Evolutionary conservation across 2,888 invertebrate species (phyloP), one percentile per base, ranked within the genome.

Genomic region (Drosophila buzzatii): DNA sequence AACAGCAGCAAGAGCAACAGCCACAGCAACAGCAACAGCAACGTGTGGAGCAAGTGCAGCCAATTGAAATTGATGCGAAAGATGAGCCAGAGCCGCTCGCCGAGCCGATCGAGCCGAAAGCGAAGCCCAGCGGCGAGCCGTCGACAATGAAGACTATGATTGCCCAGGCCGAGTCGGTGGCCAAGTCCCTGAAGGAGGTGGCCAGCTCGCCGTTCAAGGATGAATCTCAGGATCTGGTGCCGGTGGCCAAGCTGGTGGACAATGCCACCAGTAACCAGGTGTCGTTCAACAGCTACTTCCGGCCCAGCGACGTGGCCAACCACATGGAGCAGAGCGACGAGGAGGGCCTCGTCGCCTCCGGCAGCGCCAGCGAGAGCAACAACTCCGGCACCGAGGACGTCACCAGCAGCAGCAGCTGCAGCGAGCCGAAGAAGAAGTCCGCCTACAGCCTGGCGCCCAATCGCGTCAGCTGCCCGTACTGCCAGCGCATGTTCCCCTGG

Each of bases 381-480:
- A 96, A 96, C 85, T 97, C 97, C 16, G 97, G 97, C 73, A 96
- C 97, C 75, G 97, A 97, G 92, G 97, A 97, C 49, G 91, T 92
- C 4, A 86, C 89, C 47, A 84, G 89, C 68, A 81, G 89, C 45
- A 75, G 76, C 31, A 87, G 82, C 63, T 66, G 82, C 59, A 70
- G 67, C 8, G 92, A 93, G 33, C 91, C 92, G 2, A 98, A 98
- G 93, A 98, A 98, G 93, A 97, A 98, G 88, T 98, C 98, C 16
- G 99, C 99, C 0, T 99, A 99, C 92, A 98, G 98, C 56, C 95
- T 98, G 90, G 98, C 98, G 0, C 98, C 99, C 0, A 98, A 99
- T 92, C 95, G 98, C 31, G 98, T 99, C 1, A 96, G 96, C 55
- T 99, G 99, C 88, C 98, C 98, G 0, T 98, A 97, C 91, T 99